A percentile compares a stretch with the other conserved stretches of the same genome.
Conservation (phyloP, 2,888 invertebrate species). For the Biston stratarius region DNA sequence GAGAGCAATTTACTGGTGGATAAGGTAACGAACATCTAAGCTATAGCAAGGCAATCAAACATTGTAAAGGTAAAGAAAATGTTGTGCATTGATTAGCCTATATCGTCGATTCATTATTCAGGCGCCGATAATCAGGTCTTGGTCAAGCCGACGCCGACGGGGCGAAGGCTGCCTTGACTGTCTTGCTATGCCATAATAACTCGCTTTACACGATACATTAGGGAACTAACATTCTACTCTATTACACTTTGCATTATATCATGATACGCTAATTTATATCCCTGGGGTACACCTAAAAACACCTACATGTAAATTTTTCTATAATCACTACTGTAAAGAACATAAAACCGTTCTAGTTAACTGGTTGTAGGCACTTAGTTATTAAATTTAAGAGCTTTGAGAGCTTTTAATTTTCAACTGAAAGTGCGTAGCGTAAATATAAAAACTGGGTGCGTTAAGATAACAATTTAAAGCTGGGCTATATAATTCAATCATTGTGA, state of each 20-base stretch:
- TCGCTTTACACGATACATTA: slow-evolving; percentile 51
- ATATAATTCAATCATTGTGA: slow-evolving; percentile 56
- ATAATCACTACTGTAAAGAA: slow-evolving; percentile 48
- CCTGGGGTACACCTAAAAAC: slow-evolving; percentile 55
- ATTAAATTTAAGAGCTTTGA: slow-evolving; percentile 52
- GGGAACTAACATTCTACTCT: neutral
- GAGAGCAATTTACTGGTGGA: slow-evolving; percentile 34
- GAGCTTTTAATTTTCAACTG: slow-evolving; percentile 26
- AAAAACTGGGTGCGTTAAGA: slow-evolving; percentile 21
- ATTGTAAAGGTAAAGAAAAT: slow-evolving; percentile 44
- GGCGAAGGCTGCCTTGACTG: slow-evolving; percentile 41
- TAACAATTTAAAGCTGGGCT: slow-evolving; percentile 36
- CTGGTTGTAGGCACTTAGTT: slow-evolving; percentile 48
- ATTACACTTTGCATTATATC: no score
- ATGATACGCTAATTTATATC: slow-evolving; percentile 47
- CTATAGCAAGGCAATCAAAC: slow-evolving; percentile 13
- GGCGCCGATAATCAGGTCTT: slow-evolving; percentile 74
- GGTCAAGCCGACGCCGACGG: slow-evolving; percentile 61
- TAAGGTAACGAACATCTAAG: slow-evolving; percentile 13
- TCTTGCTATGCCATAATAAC: slow-evolving; percentile 64
- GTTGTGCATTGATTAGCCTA: slow-evolving; percentile 73
- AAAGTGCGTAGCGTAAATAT: slow-evolving; percentile 6
- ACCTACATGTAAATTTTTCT: slow-evolving; percentile 49
- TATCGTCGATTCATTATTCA: slow-evolving; percentile 72
- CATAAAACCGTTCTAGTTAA: slow-evolving; percentile 51